Conservation (phyloP, 2,113 vertebrate species). For the Ophthalmolycus amberensis region DNA sequence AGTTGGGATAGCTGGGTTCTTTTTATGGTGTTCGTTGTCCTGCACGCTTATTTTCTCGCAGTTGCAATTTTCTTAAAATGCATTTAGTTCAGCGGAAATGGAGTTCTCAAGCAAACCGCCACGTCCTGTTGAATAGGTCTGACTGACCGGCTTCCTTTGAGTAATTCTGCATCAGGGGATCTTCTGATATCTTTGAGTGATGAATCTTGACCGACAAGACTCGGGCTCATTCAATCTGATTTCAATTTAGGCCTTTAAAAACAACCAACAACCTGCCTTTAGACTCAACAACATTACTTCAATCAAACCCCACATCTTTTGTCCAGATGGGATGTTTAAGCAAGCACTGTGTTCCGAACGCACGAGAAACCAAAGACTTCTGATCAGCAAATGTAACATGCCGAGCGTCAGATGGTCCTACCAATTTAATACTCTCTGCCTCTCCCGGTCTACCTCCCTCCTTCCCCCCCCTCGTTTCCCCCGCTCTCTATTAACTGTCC, state of each 20-base stretch:
- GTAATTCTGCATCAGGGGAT: background rate
- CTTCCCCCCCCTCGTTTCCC: constrained; percentile 43
- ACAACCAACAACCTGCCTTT: constrained; percentile 60
- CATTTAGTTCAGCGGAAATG: constrained; percentile 7
- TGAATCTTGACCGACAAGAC: constrained; percentile 22
- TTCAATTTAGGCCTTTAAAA: constrained; percentile 59
- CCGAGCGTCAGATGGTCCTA: constrained; percentile 37
- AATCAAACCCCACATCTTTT: constrained; percentile 62
- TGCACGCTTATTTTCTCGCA: background rate
- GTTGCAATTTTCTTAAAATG: background rate
- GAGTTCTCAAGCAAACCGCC: constrained; percentile 1
- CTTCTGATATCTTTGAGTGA: constrained; percentile 9
- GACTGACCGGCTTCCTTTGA: background rate
- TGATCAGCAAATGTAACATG: constrained; percentile 53
- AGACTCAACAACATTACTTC: constrained; percentile 21
- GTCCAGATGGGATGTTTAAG: constrained; percentile 65
- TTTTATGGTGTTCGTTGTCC: constrained; percentile 15
- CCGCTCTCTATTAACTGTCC: constrained; percentile 70
- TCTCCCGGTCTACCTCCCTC: constrained; percentile 20
- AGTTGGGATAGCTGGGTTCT: constrained; percentile 29
- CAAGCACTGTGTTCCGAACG: constrained; percentile 38
- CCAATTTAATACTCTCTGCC: constrained; percentile 39
- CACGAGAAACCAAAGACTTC: constrained; percentile 48
- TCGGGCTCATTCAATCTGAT: constrained; percentile 38
- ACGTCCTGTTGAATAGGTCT: background rate